Evolutionary conservation across 2,888 invertebrate genomes (phyloP).

Genomic region (Pantelozetes paolii): DNA sequence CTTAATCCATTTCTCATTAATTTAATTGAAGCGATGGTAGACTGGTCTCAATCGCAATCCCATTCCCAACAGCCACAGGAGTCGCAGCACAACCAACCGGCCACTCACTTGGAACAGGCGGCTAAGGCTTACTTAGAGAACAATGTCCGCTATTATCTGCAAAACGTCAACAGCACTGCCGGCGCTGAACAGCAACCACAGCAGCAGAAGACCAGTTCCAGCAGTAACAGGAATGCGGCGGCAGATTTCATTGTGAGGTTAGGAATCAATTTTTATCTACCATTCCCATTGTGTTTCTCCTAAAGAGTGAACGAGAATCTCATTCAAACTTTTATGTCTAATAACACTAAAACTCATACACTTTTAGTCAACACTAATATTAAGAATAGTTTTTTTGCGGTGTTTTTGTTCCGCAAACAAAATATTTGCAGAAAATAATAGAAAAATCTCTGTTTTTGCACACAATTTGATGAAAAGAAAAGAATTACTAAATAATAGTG

Average conservation of each 20-base stretch:
- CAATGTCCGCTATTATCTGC: conserved; percentile 8
- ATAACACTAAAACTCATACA: conserved; percentile 1
- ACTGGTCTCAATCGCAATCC: conserved; percentile 14
- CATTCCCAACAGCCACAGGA: not conserved
- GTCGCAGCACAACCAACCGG: not conserved
- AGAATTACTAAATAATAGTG: not conserved
- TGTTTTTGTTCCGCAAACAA: not conserved
- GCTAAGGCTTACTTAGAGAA: conserved; percentile 28
- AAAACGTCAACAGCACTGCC: not conserved
- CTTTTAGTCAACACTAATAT: not conserved
- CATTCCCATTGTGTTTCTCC: conserved; percentile 6
- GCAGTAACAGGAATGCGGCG: conserved; percentile 16
- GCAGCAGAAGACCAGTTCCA: conserved; percentile 2
- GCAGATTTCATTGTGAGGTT: conserved; percentile 14
- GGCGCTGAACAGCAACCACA: not conserved
- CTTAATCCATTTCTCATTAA: not conserved
- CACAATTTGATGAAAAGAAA: conserved; percentile 22
- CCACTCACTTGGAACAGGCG: conserved; percentile 1
- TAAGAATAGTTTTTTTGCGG: not conserved
- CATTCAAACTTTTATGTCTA: not conserved
- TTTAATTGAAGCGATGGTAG: conserved; percentile 11
- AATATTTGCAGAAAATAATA: not conserved
- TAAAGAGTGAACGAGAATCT: not conserved
- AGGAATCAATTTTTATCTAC: not conserved
- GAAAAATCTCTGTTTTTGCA: not conserved